Percentiles rank a stretch among this genome's conserved stretches.
These are phyloP conservation scores for Trichomalopsis sarcophagae DNA, from an alignment of 1,140 invertebrate genomes.

Conservation along the genomic window DNA sequence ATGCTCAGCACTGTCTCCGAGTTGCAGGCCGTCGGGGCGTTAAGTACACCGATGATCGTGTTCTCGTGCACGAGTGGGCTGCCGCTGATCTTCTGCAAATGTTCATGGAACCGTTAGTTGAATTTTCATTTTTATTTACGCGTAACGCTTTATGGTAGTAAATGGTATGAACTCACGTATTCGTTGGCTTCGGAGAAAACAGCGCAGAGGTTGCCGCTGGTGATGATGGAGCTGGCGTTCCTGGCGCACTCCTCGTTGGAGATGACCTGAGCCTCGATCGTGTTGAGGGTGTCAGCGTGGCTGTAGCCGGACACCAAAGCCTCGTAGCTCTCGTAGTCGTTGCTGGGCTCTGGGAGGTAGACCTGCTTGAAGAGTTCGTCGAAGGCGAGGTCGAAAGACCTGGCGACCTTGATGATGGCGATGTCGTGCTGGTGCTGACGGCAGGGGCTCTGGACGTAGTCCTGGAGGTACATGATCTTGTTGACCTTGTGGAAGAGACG, in stretches of 20 bases:
- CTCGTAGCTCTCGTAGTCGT: background rate
- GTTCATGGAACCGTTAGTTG: background rate
- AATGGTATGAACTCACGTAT: background rate
- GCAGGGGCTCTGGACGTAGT: background rate
- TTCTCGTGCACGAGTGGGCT: constrained; percentile 8
- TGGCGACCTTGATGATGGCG: constrained; percentile 5
- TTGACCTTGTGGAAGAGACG: background rate
- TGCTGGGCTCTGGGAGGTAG: background rate
- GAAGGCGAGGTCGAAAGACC: background rate
- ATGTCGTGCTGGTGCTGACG: constrained; percentile 17
- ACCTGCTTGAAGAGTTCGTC: background rate
- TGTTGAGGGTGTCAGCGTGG: background rate
- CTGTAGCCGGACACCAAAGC: background rate
- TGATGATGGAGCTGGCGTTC: background rate
- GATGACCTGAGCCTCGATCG: background rate
- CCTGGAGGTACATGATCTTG: constrained; percentile 11
- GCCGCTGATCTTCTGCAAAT: background rate
- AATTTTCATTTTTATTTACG: background rate
- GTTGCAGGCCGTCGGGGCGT: background rate
- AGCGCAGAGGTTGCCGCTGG: background rate
- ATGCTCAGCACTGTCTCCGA: background rate
- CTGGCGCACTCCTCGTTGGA: background rate
- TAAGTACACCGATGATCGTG: constrained; percentile 4
- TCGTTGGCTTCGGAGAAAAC: background rate
- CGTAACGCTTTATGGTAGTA: background rate